Base-by-base conservation (phyloP, 2,888 invertebrate species). In the Mythimna loreyi region DNA sequence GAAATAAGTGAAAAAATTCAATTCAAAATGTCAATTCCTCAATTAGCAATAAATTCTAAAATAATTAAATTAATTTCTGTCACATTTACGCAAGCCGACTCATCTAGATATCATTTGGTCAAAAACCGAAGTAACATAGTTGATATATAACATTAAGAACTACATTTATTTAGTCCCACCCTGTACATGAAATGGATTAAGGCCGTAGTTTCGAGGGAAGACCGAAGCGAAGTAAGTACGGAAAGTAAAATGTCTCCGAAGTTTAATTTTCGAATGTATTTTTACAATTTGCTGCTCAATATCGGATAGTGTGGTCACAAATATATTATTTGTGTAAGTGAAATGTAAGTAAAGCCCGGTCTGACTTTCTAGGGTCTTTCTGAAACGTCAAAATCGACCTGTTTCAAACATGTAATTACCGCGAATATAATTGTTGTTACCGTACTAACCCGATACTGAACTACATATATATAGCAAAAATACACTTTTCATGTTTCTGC, bases 121-220 rank as follows among this genome's bases (percentile, higher is more conserved):
- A 74, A 84, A 72, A 70, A 72, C 71, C 60, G 61, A 73, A 57
- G 49, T 78, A 68, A 82, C 57, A 61, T 73, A 62, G 43, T 67
- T 52, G 58, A 67, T 79, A 82, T 79, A 82, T 28, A 66, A 66
- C 56, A 72, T 67, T 78, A 81, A 33, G 63, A 82, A 75, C 74
- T 82, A 82, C 49, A 67, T 72, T 80, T 80, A 67, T 66, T 78
- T 72, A 77, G 70, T 80, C 77, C 75, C 86, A 86, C 85, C 86
- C 86, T 86, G 87, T 86, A 85, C 71, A 78, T 83, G 73, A 82
- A 73, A 78, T 78, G 69, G 78, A 79, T 73, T 71, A 59, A 57
- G 73, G 59, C 53, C 21, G 53, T 59, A 53, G 59, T 60, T 67
- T 66, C 59, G 58, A 49, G 13, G 45, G 60, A 19, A 62, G 28